Evolutionary conservation across 2,113 vertebrate species (phyloP), one percentile per base, ranked within the genome.

Genomic region (Caranx melampygus): DNA sequence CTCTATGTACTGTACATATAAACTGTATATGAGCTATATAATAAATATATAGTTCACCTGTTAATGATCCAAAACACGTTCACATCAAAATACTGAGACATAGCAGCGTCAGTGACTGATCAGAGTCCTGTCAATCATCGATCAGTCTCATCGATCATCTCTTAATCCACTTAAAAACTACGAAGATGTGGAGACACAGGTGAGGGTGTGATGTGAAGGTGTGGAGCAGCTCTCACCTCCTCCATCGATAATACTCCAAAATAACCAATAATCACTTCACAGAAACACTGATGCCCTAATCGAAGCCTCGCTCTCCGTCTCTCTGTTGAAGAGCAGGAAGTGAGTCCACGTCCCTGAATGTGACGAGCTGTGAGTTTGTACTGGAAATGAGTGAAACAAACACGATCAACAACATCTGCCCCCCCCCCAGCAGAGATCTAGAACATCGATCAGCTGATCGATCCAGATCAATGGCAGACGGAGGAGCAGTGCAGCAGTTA

Each of bases 71-170:
- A 87, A 89, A 87, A 83, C 61, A 89, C 81, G 59, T 92, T 83
- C 87, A 91, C 91, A 91, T 84, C 87, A 92, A 93, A 85, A 89
- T 88, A 85, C 26, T 89, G 66, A 92, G 91, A 91, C 85, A 91
- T 92, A 94, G 93, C 92, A 94, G 93, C 92, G 87, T 26, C 26
- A 26, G 26, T 26, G 26, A 26, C 26, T 26, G 26, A 26, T 26
- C 26, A 26, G 26, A 26, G 26, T 26, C 26, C 1, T 26, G 1
- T 26, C 26, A 1, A 26, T 26, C 26, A 26, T 26, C 26, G 26
- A 26, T 26, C 26, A 26, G 26, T 26, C 54, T 45, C 11, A 40
- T 66, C 44, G 15, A 4, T 72, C 15, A 60, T 15, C 55, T 74
- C 59, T 59, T 57, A 57, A 55, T 81, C 45, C 69, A 52, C 6